Conservation (phyloP, 2,888 invertebrate species). For the Melieria omissa region DNA sequence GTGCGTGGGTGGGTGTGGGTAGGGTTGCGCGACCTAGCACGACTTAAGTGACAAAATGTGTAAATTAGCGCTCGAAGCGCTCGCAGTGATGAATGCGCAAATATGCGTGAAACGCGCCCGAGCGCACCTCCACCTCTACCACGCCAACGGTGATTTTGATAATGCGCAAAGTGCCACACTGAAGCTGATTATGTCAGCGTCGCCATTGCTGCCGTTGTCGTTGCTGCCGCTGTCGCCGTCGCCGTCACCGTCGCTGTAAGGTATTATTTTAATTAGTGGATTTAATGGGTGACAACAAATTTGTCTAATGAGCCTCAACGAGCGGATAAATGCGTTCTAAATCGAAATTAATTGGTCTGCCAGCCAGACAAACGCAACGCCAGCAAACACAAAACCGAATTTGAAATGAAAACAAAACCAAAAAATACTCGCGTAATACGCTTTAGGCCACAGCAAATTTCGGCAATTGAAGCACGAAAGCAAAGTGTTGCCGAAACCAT, state of each 20-base stretch:
- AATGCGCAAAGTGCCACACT: background rate
- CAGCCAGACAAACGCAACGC: too few relatives aligned
- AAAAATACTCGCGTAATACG: too few relatives aligned
- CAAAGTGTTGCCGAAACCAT: too few relatives aligned
- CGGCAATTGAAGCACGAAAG: too few relatives aligned
- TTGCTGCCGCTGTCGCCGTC: too few relatives aligned
- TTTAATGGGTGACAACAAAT: conserved; percentile 4
- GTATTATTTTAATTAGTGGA: conserved; percentile 16
- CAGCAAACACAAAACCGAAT: too few relatives aligned
- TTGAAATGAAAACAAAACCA: too few relatives aligned
- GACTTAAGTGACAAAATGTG: conserved; percentile 30
- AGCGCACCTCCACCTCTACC: background rate
- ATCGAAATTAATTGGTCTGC: background rate
- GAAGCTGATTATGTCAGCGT: background rate
- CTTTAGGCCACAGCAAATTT: too few relatives aligned
- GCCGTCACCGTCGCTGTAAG: background rate
- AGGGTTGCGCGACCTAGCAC: background rate
- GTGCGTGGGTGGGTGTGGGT: background rate
- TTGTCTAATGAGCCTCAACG: conserved; percentile 11
- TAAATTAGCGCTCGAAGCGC: conserved; percentile 12
- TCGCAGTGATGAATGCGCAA: conserved; percentile 4
- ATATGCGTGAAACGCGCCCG: background rate
- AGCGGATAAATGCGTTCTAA: background rate
- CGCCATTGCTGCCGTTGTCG: too few relatives aligned
- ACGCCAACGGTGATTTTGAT: background rate